phyloP scores from a whole-genome alignment of 2,113 vertebrate genomes.

The Sigmodon hispidus region DNA sequence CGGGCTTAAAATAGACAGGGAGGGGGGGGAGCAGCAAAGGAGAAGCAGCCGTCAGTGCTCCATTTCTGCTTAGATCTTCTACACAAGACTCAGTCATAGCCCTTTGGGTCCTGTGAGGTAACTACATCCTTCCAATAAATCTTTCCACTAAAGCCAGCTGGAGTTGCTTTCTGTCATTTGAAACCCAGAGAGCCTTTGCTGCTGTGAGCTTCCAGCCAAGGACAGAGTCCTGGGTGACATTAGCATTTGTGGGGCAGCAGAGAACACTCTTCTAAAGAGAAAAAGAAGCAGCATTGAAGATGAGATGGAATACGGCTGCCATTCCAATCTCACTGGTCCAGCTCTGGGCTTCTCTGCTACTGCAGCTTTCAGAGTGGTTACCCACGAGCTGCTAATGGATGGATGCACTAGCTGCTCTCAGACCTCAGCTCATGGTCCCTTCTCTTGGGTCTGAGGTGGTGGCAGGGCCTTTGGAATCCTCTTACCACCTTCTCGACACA shows the following conservation, averaged over 20 bases:
- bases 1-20: neutral
- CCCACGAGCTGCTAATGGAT: neutral
- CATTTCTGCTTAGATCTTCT: slow-evolving; percentile 6
- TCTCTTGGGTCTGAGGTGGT: neutral
- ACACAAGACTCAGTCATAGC: neutral
- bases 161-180: slow-evolving; percentile 68
- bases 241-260: slow-evolving; percentile 29
- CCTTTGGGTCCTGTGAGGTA: slow-evolving; percentile 71
- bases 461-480: neutral
- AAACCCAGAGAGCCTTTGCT: slow-evolving; percentile 62
- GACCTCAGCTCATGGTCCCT: neutral
- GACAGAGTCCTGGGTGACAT: slow-evolving; percentile 56
- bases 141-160: slow-evolving; percentile 67
- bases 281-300: neutral
- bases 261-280: slow-evolving; percentile 12
- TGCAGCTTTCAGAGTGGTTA: neutral
- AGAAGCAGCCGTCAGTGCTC: neutral
- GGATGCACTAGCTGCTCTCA: neutral
- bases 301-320: neutral
- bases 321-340: neutral
- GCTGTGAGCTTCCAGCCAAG: slow-evolving; percentile 39
- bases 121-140: slow-evolving; percentile 65
- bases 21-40: neutral
- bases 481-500: neutral
- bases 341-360: no score